These are phyloP conservation scores for Xanthostigma xanthostigma DNA, from an alignment of 2,888 invertebrate genomes.

Conservation along the genomic window DNA sequence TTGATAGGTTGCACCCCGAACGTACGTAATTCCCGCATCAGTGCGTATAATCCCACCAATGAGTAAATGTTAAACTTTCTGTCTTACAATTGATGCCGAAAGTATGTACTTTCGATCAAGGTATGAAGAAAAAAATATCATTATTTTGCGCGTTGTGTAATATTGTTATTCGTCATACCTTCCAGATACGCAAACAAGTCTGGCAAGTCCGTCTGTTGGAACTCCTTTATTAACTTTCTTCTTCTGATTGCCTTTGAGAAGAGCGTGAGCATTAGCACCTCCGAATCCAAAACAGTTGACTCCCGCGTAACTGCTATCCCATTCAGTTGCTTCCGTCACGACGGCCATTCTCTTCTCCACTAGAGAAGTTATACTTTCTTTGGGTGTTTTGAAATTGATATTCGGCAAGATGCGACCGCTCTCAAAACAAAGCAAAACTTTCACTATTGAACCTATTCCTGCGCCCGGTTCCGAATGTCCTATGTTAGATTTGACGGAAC, in stretches of 20 bases:
- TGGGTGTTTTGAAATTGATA: constrained; percentile 45
- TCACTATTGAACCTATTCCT: constrained; percentile 37
- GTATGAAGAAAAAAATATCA: no score
- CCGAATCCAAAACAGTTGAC: constrained; percentile 53
- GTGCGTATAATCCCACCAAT: no score
- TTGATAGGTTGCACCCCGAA: no score
- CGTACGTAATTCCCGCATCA: no score
- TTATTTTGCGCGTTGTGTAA: no score
- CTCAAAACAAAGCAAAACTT: constrained; percentile 51
- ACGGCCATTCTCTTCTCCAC: constrained; percentile 35
- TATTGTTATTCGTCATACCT: not conserved
- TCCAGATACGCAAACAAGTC: constrained; percentile 34
- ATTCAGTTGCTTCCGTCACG: constrained; percentile 32
- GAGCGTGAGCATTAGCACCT: constrained; percentile 38
- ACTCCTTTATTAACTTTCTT: constrained; percentile 23
- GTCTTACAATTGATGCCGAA: no score
- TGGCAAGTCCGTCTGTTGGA: constrained; percentile 20
- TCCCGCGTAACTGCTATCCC: constrained; percentile 38
- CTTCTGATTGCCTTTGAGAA: constrained; percentile 28
- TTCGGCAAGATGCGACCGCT: constrained; percentile 50
- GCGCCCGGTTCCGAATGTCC: constrained; percentile 29
- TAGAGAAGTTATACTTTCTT: constrained; percentile 31
- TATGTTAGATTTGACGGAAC: constrained; percentile 32
- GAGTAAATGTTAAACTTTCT: no score
- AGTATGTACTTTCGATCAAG: no score